phyloP scores from a whole-genome alignment of 2,113 vertebrate species.

The Eulemur rufifrons region DNA sequence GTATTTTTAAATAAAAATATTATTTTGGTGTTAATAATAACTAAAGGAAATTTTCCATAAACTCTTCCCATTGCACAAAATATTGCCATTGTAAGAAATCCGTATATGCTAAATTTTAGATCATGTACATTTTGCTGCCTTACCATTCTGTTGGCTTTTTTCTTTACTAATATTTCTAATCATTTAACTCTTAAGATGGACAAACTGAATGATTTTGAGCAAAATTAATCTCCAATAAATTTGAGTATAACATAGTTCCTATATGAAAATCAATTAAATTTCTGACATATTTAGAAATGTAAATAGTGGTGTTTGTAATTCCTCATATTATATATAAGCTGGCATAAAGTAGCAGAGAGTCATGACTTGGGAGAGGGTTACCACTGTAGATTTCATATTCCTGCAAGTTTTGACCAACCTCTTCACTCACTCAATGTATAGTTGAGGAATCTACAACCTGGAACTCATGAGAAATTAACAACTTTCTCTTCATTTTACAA shows the following conservation, averaged over 20 bases:
- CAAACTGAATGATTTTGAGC: background rate
- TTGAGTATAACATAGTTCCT: background rate
- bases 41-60: background rate
- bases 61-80: background rate
- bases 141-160: background rate
- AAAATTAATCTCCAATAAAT: background rate
- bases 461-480: background rate
- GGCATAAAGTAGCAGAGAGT: background rate
- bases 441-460: background rate
- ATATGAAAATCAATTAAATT: background rate
- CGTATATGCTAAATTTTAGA: background rate
- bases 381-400: background rate
- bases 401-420: background rate
- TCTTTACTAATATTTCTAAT: slow-evolving; percentile 13
- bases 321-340: background rate
- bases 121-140: background rate
- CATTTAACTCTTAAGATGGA: background rate
- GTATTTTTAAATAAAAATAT: slow-evolving; percentile 2
- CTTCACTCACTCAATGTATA: background rate
- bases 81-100: background rate
- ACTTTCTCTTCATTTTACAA: background rate
- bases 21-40: background rate
- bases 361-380: background rate
- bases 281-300: background rate
- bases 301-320: background rate